phyloP scores from a whole-genome alignment of 2,888 invertebrate genomes.

The Chrysodeixis includens region DNA sequence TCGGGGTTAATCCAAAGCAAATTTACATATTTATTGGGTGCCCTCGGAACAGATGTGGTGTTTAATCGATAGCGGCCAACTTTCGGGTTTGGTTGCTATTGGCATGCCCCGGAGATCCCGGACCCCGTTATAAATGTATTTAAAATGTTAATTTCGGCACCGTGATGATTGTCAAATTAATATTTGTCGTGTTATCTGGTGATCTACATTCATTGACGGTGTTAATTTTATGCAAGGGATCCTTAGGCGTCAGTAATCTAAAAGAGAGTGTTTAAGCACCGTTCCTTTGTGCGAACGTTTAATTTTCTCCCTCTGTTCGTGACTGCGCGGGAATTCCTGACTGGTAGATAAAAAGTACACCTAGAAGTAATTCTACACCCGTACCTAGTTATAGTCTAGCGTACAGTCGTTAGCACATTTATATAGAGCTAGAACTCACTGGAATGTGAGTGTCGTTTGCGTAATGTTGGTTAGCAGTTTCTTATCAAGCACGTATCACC shows the following conservation, averaged over 20 bases:
- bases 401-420: background rate
- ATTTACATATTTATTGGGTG: conserved; percentile 86
- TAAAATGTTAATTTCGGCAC: conserved; percentile 58
- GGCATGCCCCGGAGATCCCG: conserved; percentile 43
- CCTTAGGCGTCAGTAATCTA: conserved; percentile 5
- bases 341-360: background rate
- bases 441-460: background rate
- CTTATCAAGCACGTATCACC: conserved; percentile 4
- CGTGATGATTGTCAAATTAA: conserved; percentile 46
- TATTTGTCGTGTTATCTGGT: conserved; percentile 47
- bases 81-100: conserved; percentile 57
- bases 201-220: conserved; percentile 34
- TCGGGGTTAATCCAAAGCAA: conserved; percentile 70
- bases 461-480: conserved; percentile 3
- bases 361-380: conserved; percentile 2
- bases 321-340: background rate
- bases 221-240: conserved; percentile 42
- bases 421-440: background rate
- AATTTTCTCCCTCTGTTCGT: background rate
- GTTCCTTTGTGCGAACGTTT: conserved; percentile 18
- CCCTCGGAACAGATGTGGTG: conserved; percentile 71
- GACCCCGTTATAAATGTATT: conserved; percentile 48
- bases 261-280: conserved; percentile 15
- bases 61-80: conserved; percentile 76
- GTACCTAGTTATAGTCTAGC: background rate